Conservation (phyloP, 2,888 invertebrate species). For the Desoria tigrina region DNA sequence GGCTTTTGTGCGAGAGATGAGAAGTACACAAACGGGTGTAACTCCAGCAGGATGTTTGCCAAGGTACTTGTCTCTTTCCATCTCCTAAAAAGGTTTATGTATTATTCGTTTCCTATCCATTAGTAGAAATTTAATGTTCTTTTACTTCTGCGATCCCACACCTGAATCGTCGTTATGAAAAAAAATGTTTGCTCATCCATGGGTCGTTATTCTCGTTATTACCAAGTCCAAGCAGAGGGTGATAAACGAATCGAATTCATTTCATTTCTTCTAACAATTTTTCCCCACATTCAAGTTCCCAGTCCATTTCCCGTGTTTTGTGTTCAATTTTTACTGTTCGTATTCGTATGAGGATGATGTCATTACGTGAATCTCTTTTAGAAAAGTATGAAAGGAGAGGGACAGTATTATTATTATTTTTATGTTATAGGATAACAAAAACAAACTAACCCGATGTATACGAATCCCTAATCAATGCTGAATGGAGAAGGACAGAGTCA, state of each 20-base stretch:
- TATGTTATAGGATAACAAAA: too few relatives aligned
- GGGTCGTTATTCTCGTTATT: slow-evolving; percentile 4
- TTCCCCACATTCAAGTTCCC: neutral
- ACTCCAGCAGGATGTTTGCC: slow-evolving; percentile 15
- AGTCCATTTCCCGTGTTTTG: slow-evolving; percentile 18
- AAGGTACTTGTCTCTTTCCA: neutral
- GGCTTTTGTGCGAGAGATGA: too few relatives aligned
- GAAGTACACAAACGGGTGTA: neutral
- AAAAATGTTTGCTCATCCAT: slow-evolving; percentile 7
- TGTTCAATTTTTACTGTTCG: too few relatives aligned
- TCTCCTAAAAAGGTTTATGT: neutral
- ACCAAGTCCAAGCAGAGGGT: too few relatives aligned
- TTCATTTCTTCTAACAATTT: too few relatives aligned
- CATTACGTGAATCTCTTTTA: too few relatives aligned
- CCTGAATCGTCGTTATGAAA: slow-evolving; percentile 7
- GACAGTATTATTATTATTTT: too few relatives aligned
- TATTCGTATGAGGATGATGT: slow-evolving; percentile 3
- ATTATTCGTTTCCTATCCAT: slow-evolving; percentile 14
- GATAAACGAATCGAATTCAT: too few relatives aligned
- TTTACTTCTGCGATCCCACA: slow-evolving; percentile 8
- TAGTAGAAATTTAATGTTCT: slow-evolving; percentile 17
- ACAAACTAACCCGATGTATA: neutral
- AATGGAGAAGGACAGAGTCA: slow-evolving; percentile 10
- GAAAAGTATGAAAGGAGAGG: too few relatives aligned
- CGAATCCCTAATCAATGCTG: slow-evolving; percentile 25